Evolutionary conservation across 2,113 vertebrate genomes (phyloP), one percentile per base, ranked within the genome.

Genomic region (Myiagra hebetior): DNA sequence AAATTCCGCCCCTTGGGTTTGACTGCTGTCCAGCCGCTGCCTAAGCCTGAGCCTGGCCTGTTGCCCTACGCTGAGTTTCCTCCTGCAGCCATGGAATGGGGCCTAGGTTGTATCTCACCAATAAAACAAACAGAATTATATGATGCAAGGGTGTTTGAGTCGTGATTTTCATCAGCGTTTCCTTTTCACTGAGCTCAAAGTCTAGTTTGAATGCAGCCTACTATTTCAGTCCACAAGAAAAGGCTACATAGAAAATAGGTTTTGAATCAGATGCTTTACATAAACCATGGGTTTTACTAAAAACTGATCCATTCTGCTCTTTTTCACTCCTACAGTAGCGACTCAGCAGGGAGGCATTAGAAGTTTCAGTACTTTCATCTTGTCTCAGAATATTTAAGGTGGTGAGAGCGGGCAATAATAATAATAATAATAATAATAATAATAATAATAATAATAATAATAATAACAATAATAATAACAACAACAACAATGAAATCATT

Each of bases 231-330:
- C 94, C 78, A 81, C 70, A 88, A 77, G 91, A 97, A 95, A 91
- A 96, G 83, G 83, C 95, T 96, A 91, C 90, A 81, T 80, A 96
- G 90, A 95, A 91, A 97, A 98, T 88, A 93, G 96, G 90, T 96
- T 98, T 98, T 98, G 98, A 98, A 98, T 98, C 98, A 98, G 90
- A 95, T 92, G 87, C 96, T 98, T 98, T 98, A 98, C 98, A 98
- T 98, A 98, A 98, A 97, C 95, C 98, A 98, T 95, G 97, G 62
- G 95, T 97, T 98, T 98, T 98, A 95, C 95, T 98, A 97, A 97
- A 97, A 97, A 88, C 93, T 95, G 94, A 96, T 92, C 97, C 89
- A 96, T 98, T 97, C 95, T 95, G 94, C 94, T 95, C 96, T 89
- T 91, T 96, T 96, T 95, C 94, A 97, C 91, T 97, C 95, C 95